Percentiles rank a stretch among this genome's conserved stretches.
Conservation (phyloP, 2,888 invertebrate species). For the Dynastes tityus region DNA sequence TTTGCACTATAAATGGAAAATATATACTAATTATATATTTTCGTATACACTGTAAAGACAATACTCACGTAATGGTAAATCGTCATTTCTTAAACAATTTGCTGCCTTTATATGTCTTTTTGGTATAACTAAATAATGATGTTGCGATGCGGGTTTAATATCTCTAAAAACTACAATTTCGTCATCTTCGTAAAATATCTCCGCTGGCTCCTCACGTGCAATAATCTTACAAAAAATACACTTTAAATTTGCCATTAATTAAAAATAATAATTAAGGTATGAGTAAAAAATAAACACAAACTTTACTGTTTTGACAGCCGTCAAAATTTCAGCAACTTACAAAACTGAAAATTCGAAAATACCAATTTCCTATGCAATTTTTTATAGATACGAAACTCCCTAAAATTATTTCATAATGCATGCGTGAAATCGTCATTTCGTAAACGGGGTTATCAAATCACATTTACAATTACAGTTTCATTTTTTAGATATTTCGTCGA, state of each 20-base stretch:
- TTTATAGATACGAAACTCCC: too few species aligned
- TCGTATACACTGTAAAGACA: constrained; percentile 31
- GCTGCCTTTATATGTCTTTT: constrained; percentile 84
- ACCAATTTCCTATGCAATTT: too few species aligned
- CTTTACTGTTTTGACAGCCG: too few species aligned
- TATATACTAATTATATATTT: constrained; percentile 20
- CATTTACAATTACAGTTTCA: too few species aligned
- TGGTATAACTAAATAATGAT: constrained; percentile 86
- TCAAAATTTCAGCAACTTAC: too few species aligned
- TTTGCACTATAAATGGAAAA: constrained; percentile 74
- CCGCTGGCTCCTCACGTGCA: constrained; percentile 75
- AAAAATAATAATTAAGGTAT: neutral
- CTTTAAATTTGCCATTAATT: constrained; percentile 56
- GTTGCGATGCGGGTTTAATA: constrained; percentile 84
- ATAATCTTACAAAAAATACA: constrained; percentile 87
- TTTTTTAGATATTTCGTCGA: too few species aligned
- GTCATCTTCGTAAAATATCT: constrained; percentile 82
- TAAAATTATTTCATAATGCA: too few species aligned
- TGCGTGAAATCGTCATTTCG: too few species aligned
- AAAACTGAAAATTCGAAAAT: too few species aligned
- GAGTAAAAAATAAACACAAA: neutral
- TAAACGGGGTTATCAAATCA: too few species aligned
- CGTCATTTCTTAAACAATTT: constrained; percentile 77
- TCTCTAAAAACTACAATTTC: constrained; percentile 86
- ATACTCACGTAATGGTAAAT: constrained; percentile 81